A percentile compares a stretch with the other conserved stretches of the same genome.
Conservation (phyloP, 2,113 vertebrate genomes). For the Pollimyrus isidori region DNA sequence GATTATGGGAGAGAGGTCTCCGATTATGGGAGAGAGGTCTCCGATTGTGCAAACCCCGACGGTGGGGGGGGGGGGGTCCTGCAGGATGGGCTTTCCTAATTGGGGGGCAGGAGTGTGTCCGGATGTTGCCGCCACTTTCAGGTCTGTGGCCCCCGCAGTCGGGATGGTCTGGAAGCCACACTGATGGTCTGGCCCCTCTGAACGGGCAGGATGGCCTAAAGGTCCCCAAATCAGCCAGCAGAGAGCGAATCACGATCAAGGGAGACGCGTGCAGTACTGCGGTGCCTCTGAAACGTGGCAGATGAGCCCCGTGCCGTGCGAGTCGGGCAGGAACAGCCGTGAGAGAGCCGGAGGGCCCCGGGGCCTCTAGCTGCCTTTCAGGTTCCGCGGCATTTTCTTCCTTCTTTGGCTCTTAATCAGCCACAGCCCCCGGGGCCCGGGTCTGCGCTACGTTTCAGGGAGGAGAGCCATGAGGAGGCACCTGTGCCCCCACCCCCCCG, state of each 20-base stretch:
- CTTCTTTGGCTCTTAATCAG: slow-evolving; percentile 10
- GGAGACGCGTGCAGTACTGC: not conserved
- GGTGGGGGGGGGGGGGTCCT: not conserved
- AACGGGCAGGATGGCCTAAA: not conserved
- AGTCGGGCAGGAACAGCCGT: not conserved
- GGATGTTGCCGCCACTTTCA: not conserved
- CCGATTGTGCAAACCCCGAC: slow-evolving; percentile 45
- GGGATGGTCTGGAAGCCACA: not conserved
- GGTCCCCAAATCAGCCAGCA: not conserved
- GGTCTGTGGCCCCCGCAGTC: not conserved
- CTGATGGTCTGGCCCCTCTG: not conserved
- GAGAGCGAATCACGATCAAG: not conserved
- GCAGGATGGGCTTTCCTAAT: not conserved
- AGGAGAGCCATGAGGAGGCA: not conserved
- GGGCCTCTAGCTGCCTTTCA: not conserved
- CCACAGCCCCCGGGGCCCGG: not conserved
- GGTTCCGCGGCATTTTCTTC: slow-evolving; percentile 20
- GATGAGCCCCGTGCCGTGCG: not conserved
- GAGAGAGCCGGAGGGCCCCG: not conserved
- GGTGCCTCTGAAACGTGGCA: not conserved
- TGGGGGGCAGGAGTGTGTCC: not conserved
- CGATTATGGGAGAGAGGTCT: slow-evolving; percentile 33
- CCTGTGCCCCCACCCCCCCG: not conserved
- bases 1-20: slow-evolving; percentile 31
- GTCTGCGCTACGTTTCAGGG: not conserved